Conservation (phyloP, 2,113 vertebrate genomes). For the Andinoacara biseriatus region DNA sequence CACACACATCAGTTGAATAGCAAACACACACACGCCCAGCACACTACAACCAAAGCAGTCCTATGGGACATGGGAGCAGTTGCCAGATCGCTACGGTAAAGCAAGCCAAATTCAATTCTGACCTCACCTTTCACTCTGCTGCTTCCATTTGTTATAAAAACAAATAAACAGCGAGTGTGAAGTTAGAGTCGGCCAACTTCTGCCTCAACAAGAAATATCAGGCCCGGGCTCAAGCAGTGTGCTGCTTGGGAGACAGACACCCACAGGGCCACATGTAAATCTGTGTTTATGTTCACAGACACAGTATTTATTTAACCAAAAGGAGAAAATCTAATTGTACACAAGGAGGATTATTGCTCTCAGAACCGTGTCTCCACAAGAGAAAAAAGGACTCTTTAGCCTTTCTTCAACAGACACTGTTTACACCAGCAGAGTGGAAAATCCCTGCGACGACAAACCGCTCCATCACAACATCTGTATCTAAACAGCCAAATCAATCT, state of each 20-base stretch:
- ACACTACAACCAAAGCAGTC: slow-evolving; percentile 78
- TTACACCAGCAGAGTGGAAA: slow-evolving; percentile 71
- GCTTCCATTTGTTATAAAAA: slow-evolving; percentile 74
- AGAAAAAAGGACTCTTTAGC: slow-evolving; percentile 57
- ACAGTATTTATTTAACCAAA: slow-evolving; percentile 80
- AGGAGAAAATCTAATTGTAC: slow-evolving; percentile 73
- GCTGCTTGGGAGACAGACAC: slow-evolving; percentile 38
- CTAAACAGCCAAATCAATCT: slow-evolving; percentile 71
- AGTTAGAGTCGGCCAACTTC: slow-evolving; percentile 62
- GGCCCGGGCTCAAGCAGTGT: slow-evolving; percentile 50
- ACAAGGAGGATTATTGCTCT: slow-evolving; percentile 66
- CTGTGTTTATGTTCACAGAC: slow-evolving; percentile 75
- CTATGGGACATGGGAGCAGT: slow-evolving; percentile 73
- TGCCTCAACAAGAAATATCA: slow-evolving; percentile 55
- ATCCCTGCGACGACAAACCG: slow-evolving; percentile 73
- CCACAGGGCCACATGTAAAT: slow-evolving; percentile 53
- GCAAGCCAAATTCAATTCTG: slow-evolving; percentile 77
- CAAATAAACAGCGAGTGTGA: slow-evolving; percentile 75
- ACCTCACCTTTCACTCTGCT: slow-evolving; percentile 75
- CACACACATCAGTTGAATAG: slow-evolving; percentile 64
- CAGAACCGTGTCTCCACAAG: slow-evolving; percentile 43
- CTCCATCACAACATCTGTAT: slow-evolving; percentile 75
- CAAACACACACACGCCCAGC: slow-evolving; percentile 70
- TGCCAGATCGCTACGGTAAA: slow-evolving; percentile 77
- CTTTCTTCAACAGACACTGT: slow-evolving; percentile 52